phyloP scores from a whole-genome alignment of 30 jellyfish, hydroid and myxozoan species.

The Cassiopea andromeda region DNA sequence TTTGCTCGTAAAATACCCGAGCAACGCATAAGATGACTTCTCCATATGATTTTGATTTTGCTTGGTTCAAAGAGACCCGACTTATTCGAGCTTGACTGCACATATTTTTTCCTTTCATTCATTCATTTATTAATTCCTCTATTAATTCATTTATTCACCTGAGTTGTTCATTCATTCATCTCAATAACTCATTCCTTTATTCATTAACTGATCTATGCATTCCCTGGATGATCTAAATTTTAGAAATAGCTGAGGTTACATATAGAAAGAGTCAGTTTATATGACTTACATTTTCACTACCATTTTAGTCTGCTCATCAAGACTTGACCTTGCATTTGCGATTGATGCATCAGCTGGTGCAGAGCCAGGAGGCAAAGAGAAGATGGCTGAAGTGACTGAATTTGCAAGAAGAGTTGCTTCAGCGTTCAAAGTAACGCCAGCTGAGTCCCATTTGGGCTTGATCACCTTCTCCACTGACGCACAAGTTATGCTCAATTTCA shows the following conservation, averaged over 20 bases:
- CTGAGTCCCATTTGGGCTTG: constrained; percentile 89
- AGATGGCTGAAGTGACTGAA: constrained; percentile 97
- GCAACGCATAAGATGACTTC: too few relatives aligned
- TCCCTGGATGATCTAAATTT: background rate
- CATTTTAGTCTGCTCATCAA: constrained; percentile 86
- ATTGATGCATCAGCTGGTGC: constrained; percentile 99
- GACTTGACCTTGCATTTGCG: constrained; percentile 96
- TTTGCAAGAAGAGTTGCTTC: constrained; percentile 97
- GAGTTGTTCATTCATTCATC: too few relatives aligned
- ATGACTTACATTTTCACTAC: background rate
- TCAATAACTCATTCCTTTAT: too few relatives aligned
- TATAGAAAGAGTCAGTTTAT: background rate
- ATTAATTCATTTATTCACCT: too few relatives aligned
- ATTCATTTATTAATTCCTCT: too few relatives aligned
- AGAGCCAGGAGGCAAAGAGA: constrained; percentile 98
- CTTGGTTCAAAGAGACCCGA: too few relatives aligned
- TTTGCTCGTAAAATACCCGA: too few relatives aligned
- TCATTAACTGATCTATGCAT: background rate
- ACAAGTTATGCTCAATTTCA: constrained; percentile 94
- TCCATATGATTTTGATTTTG: too few relatives aligned
- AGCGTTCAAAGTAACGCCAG: constrained; percentile 93
- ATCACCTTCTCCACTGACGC: constrained; percentile 97
- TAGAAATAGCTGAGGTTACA: background rate
- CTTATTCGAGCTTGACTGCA: too few relatives aligned
- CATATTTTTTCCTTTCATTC: too few relatives aligned